A percentile compares a stretch with the other conserved stretches of the same genome.
Conservation (phyloP, 2,797 vertebrate genomes). For the Siniperca scherzeri region DNA sequence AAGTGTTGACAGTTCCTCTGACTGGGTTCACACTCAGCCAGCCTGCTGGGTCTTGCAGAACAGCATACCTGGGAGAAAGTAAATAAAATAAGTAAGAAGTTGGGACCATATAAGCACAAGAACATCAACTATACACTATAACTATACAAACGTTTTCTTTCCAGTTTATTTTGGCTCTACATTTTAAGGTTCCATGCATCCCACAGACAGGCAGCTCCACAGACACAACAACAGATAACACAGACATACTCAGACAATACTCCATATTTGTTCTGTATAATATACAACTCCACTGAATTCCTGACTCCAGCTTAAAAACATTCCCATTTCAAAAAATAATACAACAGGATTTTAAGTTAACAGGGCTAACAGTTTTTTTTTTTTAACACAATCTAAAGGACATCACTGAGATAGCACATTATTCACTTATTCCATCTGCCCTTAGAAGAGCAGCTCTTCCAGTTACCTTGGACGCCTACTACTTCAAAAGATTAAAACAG, state of each 20-base stretch:
- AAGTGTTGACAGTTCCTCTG: constrained; percentile 94
- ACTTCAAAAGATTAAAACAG: not conserved
- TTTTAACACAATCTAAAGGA: no score
- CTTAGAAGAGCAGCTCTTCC: not conserved
- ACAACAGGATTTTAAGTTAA: no score
- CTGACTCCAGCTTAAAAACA: not conserved
- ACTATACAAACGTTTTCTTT: not conserved
- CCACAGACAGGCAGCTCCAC: not conserved
- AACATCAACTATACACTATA: not conserved
- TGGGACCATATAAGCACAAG: not conserved
- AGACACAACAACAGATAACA: constrained; percentile 4
- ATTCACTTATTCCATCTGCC: no score
- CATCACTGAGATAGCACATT: no score
- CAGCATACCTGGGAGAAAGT: constrained; percentile 87
- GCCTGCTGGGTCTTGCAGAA: constrained; percentile 92
- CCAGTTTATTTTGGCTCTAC: constrained; percentile 1
- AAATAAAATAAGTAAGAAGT: constrained; percentile 5
- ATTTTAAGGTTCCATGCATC: not conserved
- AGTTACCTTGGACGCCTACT: not conserved
- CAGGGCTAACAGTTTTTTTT: no score
- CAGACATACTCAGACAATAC: not conserved
- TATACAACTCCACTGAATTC: not conserved
- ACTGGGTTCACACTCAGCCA: constrained; percentile 96
- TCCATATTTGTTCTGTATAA: not conserved
- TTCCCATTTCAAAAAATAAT: not conserved